Evolutionary conservation across 2,113 vertebrate genomes (phyloP).

Genomic region (Mustelus asterias): DNA sequence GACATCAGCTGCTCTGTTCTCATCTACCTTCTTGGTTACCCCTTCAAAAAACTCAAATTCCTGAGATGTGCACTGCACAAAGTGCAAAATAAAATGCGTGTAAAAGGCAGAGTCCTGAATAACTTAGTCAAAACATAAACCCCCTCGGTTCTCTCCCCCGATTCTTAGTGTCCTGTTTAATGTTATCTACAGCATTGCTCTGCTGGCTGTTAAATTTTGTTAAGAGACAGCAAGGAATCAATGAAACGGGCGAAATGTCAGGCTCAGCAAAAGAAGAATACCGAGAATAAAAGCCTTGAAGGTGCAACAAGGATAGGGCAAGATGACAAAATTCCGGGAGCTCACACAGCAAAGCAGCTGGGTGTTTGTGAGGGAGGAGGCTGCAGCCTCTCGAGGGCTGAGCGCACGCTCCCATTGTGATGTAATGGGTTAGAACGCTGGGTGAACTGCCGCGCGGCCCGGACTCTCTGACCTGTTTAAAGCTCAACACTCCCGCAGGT

Average conservation of each 20-base stretch:
- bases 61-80: background rate
- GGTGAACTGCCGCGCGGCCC: background rate
- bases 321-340: background rate
- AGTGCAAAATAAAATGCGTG: background rate
- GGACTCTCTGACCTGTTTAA: conserved; percentile 66
- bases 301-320: background rate
- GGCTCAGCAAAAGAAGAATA: background rate
- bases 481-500: conserved; percentile 49
- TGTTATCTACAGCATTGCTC: background rate
- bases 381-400: background rate
- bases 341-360: background rate
- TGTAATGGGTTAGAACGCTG: background rate
- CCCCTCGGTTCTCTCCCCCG: background rate
- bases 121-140: background rate
- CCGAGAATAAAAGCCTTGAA: no score
- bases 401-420: background rate
- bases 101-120: background rate
- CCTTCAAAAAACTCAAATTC: no score
- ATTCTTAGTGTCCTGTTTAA: background rate
- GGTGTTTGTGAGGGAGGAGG: background rate
- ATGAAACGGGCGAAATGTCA: background rate
- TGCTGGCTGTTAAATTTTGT: background rate
- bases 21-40: no score
- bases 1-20: no score
- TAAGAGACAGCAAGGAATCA: background rate